phyloP scores from a whole-genome alignment of 2,797 vertebrate species.

The Ara ararauna region DNA sequence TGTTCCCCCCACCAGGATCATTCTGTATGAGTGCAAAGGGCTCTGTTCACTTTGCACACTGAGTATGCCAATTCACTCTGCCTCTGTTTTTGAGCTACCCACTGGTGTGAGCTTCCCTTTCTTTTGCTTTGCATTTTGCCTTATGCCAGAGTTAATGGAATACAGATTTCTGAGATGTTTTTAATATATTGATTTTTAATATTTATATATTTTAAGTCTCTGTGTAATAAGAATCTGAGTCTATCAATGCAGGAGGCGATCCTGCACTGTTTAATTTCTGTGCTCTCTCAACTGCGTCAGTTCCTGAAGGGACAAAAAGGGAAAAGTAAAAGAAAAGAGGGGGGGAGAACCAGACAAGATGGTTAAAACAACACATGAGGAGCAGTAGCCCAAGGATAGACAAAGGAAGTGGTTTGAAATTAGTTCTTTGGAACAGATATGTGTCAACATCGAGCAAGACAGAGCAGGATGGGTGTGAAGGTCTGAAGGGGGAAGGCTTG shows the following conservation, averaged over 20 bases:
- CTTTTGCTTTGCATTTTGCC: background rate
- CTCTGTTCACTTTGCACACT: background rate
- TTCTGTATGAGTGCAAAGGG: background rate
- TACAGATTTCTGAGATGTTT: slow-evolving; percentile 5
- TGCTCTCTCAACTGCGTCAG: slow-evolving; percentile 44
- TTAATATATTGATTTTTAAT: background rate
- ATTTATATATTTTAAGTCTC: background rate
- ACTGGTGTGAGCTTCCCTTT: background rate
- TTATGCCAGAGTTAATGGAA: background rate
- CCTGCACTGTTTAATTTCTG: slow-evolving; percentile 31
- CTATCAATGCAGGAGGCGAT: background rate
- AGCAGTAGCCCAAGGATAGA: background rate
- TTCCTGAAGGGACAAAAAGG: background rate
- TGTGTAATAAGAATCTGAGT: background rate
- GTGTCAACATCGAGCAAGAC: background rate
- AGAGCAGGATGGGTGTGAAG: background rate
- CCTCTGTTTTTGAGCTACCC: slow-evolving; percentile 2
- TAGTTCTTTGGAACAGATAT: background rate
- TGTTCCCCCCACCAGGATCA: background rate
- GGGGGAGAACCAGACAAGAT: too few species aligned
- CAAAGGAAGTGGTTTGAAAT: background rate
- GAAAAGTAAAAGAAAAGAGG: background rate
- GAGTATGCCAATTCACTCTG: background rate
- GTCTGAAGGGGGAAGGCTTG: background rate
- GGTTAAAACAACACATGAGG: background rate